Evolutionary conservation across 2,113 vertebrate genomes (phyloP).

Genomic region (Struthio camelus): DNA sequence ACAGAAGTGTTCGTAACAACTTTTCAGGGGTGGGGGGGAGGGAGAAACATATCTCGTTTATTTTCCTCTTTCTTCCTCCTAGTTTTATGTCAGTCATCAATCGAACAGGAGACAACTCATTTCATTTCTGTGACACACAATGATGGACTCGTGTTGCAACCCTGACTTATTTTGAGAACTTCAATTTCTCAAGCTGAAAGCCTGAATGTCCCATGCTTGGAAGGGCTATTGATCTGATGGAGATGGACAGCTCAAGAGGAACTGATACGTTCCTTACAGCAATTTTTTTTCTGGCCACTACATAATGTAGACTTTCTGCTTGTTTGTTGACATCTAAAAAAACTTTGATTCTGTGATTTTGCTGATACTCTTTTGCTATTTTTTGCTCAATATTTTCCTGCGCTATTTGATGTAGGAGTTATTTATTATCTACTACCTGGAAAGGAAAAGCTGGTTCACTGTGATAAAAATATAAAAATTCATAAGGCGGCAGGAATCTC

Average conservation of each 20-base stretch:
- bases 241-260: conserved; percentile 84
- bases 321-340: conserved; percentile 66
- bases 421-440: conserved; percentile 40
- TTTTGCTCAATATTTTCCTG: conserved; percentile 24
- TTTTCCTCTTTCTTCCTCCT: conserved; percentile 74
- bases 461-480: conserved; percentile 36
- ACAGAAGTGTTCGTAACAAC: conserved; percentile 85
- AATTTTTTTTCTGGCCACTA: conserved; percentile 68
- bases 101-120: conserved; percentile 96
- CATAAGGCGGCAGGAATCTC: neutral
- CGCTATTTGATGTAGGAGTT: conserved; percentile 41
- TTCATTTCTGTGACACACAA: conserved; percentile 90
- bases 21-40: conserved; percentile 50
- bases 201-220: conserved; percentile 87
- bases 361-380: conserved; percentile 20
- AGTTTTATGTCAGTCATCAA: conserved; percentile 91
- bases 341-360: conserved; percentile 67
- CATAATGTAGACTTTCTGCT: conserved; percentile 72
- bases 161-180: conserved; percentile 90
- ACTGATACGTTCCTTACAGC: conserved; percentile 81
- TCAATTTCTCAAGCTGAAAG: conserved; percentile 86
- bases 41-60: conserved; percentile 71
- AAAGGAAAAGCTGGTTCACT: conserved; percentile 44
- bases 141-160: conserved; percentile 91
- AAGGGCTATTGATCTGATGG: conserved; percentile 91